phyloP scores from a whole-genome alignment of 2,888 invertebrate genomes.

The Selenia dentaria region DNA sequence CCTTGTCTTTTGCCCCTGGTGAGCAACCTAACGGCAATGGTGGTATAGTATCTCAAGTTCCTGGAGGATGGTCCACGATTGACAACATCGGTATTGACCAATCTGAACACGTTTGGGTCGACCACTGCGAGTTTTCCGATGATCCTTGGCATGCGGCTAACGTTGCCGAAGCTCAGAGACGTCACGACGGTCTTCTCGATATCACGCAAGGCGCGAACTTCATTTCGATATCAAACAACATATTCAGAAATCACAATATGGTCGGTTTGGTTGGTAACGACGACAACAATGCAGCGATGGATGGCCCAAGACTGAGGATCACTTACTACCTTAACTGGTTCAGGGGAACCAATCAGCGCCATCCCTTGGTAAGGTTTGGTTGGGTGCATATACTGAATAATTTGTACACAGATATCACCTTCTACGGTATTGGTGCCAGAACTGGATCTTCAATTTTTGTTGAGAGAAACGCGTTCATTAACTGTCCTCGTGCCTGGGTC shows the following conservation, averaged over 20 bases:
- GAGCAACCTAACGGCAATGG: conserved; percentile 20
- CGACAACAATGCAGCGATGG: conserved; percentile 15
- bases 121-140: conserved; percentile 28
- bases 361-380: conserved; percentile 25
- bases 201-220: conserved; percentile 15
- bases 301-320: conserved; percentile 17
- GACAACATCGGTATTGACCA: not conserved
- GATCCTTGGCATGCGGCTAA: conserved; percentile 21
- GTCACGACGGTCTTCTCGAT: conserved; percentile 29
- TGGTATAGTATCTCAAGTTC: conserved; percentile 4
- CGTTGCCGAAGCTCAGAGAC: conserved; percentile 1
- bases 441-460: conserved; percentile 11
- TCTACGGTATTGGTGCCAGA: conserved; percentile 22
- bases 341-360: conserved; percentile 21
- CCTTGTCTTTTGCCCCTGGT: conserved; percentile 7
- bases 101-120: conserved; percentile 2
- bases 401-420: conserved; percentile 21
- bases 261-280: conserved; percentile 22
- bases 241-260: conserved; percentile 29
- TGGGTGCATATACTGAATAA: conserved; percentile 29
- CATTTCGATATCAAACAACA: conserved; percentile 24
- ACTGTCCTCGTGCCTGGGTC: conserved; percentile 22
- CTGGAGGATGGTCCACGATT: conserved; percentile 4
- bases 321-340: conserved; percentile 28
- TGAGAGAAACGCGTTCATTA: conserved; percentile 25